Conservation (phyloP, 1,140 invertebrate species). For the Cyphomyrmex costatus region DNA sequence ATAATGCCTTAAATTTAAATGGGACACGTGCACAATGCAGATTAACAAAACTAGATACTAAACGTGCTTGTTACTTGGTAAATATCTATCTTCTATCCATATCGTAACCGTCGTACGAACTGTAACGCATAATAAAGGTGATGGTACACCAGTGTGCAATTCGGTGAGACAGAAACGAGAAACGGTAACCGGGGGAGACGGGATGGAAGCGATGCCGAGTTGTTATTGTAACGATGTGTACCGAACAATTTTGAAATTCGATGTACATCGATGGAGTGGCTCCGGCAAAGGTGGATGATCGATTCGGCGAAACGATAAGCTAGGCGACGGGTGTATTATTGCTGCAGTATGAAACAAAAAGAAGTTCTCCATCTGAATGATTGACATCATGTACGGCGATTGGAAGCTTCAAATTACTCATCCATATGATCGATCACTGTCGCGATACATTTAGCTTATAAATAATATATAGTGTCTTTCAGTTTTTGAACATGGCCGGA, state of each 20-base stretch:
- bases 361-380: slow-evolving; percentile 38
- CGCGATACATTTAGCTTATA: slow-evolving; percentile 39
- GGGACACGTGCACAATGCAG: not conserved
- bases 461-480: too few species aligned
- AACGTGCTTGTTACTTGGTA: slow-evolving; percentile 23
- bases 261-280: slow-evolving; percentile 31
- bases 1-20: not conserved
- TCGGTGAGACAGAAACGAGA: slow-evolving; percentile 46
- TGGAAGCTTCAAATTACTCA: slow-evolving; percentile 54
- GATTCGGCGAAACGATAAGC: slow-evolving; percentile 55
- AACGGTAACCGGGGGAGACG: slow-evolving; percentile 44
- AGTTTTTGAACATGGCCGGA: too few species aligned
- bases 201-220: slow-evolving; percentile 56
- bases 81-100: too few species aligned
- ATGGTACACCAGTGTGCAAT: slow-evolving; percentile 51
- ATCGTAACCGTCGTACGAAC: not conserved
- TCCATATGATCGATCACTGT: slow-evolving; percentile 45
- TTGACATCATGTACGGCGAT: slow-evolving; percentile 50
- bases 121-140: slow-evolving; percentile 47
- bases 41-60: slow-evolving; percentile 5
- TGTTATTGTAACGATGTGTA: slow-evolving; percentile 61
- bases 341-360: slow-evolving; percentile 50
- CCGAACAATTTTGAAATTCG: slow-evolving; percentile 61
- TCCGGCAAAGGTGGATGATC: slow-evolving; percentile 48
- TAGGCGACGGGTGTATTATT: slow-evolving; percentile 56